Evolutionary conservation across 2,113 vertebrate species (phyloP), one percentile per base, ranked within the genome.

Genomic region (Tupaia chinensis): DNA sequence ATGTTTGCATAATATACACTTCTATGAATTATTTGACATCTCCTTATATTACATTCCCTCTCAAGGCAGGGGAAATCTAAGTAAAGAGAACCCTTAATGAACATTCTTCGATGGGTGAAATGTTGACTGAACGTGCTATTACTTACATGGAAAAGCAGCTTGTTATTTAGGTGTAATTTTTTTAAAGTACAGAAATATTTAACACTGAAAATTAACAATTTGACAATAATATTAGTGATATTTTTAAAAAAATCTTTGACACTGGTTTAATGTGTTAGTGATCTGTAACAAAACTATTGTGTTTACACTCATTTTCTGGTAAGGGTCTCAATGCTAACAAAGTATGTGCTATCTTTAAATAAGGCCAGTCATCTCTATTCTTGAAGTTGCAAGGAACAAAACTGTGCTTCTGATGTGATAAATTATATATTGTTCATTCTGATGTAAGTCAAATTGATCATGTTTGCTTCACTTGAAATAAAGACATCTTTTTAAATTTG

Each of bases 241-340:
- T 80, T 60, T 80, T 73, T 58, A 66, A 73, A 70, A 73, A 34
- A 88, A 17, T 87, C 80, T 97, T 86, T 91, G 94, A 97, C 9
- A 80, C 34, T 68, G 11, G 19, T 77, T 83, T 83, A 89, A 58
- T 91, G 82, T 92, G 61, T 73, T 83, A 86, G 95, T 97, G 95
- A 97, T 68, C 77, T 84, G 89, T 93, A 95, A 98, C 96, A 98
- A 95, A 97, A 95, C 72, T 58, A 82, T 29, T 58, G 96, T 83
- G 80, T 95, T 96, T 96, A n/a, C 92, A 95, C 78, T 94, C 86
- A 58, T 95, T 93, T 97, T 93, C 97, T 63, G 80, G 93, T 76
- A 96, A 98, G 97, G 96, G 86, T 93, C 93, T 98, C 65, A 97
- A 97, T 97, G 98, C 97, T 98, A 96, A 96, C 94, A 76, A 97